These are phyloP conservation scores for Vipera ursinii DNA, from an alignment of 2,797 vertebrate species.

Conservation along the genomic window DNA sequence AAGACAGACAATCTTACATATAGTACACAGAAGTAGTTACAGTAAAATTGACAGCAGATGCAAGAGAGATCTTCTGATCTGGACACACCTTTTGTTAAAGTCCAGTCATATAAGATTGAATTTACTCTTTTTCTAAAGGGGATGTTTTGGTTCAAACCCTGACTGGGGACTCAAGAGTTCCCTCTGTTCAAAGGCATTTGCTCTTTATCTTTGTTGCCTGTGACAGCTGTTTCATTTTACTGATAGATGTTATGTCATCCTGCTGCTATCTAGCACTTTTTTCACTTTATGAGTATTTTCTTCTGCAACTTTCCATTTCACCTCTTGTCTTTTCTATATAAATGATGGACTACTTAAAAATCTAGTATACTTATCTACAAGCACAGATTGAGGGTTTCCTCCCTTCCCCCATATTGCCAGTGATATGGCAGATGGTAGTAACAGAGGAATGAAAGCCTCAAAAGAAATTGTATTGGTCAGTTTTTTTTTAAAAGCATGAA, in stretches of 20 bases:
- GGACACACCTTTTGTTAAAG: neutral
- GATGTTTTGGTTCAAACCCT: constrained; percentile 34
- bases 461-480: neutral
- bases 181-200: constrained; percentile 75
- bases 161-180: constrained; percentile 42
- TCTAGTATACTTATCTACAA: constrained; percentile 55
- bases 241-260: constrained; percentile 86
- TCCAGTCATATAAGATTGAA: neutral
- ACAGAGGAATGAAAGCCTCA: constrained; percentile 4
- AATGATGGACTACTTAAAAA: constrained; percentile 67
- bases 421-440: constrained; percentile 39
- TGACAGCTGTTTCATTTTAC: constrained; percentile 83
- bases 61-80: neutral
- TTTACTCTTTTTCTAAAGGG: constrained; percentile 33
- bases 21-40: neutral
- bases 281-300: constrained; percentile 78
- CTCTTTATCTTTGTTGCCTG: constrained; percentile 76
- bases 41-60: neutral
- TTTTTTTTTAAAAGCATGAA: neutral
- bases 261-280: constrained; percentile 73
- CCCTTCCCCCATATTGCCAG: constrained; percentile 34
- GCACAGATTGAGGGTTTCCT: constrained; percentile 45
- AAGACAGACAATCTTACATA: neutral
- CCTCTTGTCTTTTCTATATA: constrained; percentile 62
- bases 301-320: constrained; percentile 69